Evolutionary conservation across 2,113 vertebrate genomes (phyloP), one percentile per base, ranked within the genome.

Genomic region (Gymnarchus niloticus): DNA sequence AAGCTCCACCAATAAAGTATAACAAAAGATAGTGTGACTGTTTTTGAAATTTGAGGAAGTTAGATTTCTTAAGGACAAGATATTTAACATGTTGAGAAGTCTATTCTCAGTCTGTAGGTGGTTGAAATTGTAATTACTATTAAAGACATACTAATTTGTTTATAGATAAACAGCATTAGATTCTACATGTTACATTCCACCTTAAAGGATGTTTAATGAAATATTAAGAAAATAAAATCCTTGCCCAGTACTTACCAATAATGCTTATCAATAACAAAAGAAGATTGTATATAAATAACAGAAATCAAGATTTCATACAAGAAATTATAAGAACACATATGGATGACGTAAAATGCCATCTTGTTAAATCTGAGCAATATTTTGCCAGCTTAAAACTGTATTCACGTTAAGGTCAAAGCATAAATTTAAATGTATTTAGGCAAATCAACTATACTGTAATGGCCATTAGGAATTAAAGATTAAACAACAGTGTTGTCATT

Each of bases 291-390:
- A 41, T 37, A 37, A 73, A 73, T 12, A 73, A 73, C 41, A 73
- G 33, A 73, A 73, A 73, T 73, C 33, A 73, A 5, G 28, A 73
- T 73, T 73, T 73, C 65, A 41, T 41, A 5, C 65, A 73, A 10
- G 33, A 41, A 73, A 12, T 41, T 14, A 41, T 28, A 73, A 73
- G 65, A 41, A 73, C 3, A 17, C 65, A 73, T 17, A 41, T 73
- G 65, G 17, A 73, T 73, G 41, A 37, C 28, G 33, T 73, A 73
- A 37, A 33, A 73, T 73, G 65, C 65, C 65, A 7, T 73, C 65
- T 73, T 73, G 65, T 73, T 73, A 73, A 73, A 73, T 73, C 65
- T 73, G 65, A 73, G 65, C 65, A 73, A 73, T 41, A 19, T 33
- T 37, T 73, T 73, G 41, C 65, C 33, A 41, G 33, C 41, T 28